phyloP scores from a whole-genome alignment of 2,113 vertebrate species.

The Paradoxurus hermaphroditus region DNA sequence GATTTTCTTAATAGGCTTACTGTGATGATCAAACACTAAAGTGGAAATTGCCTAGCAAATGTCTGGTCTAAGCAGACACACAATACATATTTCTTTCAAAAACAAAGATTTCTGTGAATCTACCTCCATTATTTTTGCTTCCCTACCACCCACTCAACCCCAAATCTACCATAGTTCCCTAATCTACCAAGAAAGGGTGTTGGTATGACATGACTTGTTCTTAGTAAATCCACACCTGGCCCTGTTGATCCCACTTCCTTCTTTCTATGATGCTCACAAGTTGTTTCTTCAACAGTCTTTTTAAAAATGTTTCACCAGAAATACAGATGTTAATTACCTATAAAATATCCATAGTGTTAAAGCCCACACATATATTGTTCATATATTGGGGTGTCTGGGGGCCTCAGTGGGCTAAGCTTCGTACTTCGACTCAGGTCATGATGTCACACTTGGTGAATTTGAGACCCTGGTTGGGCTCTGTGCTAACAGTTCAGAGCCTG shows the following conservation, averaged over 20 bases:
- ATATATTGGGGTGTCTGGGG: background rate
- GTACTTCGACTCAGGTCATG: no score
- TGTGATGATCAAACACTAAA: background rate
- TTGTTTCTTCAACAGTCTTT: background rate
- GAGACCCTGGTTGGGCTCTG: no score
- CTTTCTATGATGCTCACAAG: background rate
- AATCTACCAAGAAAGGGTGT: background rate
- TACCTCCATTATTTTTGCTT: background rate
- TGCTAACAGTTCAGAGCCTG: no score
- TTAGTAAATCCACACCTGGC: conserved; percentile 40
- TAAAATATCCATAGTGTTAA: background rate
- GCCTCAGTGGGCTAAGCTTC: no score
- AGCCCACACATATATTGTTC: background rate
- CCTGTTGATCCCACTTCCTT: conserved; percentile 46
- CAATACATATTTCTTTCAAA: background rate
- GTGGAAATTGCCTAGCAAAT: background rate
- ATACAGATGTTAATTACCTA: background rate
- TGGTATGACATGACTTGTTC: background rate
- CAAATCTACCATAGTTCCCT: conserved; percentile 20
- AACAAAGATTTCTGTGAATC: background rate
- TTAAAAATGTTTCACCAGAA: background rate
- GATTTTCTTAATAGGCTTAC: background rate
- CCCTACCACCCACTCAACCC: conserved; percentile 54
- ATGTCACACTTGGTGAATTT: no score
- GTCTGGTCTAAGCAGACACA: background rate